Conservation (phyloP, 2,113 vertebrate genomes). For the Atlantisia rogersi region DNA sequence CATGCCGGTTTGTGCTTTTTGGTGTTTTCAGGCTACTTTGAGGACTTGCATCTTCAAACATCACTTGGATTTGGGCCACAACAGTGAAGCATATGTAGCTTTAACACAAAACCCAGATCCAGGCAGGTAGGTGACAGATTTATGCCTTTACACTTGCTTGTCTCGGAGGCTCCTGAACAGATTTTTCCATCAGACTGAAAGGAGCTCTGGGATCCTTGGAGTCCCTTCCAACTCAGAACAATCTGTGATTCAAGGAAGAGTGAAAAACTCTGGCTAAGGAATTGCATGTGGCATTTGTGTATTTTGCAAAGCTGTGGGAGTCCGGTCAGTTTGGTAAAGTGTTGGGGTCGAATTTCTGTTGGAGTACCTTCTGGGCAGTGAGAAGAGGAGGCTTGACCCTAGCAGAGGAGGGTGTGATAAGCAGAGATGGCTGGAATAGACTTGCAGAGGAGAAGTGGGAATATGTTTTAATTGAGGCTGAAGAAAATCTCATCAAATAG, state of each 20-base stretch:
- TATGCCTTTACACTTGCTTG: background rate
- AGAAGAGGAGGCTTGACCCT: background rate
- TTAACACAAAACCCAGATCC: slow-evolving; percentile 92
- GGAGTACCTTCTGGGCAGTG: background rate
- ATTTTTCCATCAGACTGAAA: background rate
- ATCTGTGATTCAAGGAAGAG: background rate
- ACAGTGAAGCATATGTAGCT: slow-evolving; percentile 90
- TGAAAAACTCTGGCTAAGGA: background rate
- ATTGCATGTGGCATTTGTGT: rapidly evolving
- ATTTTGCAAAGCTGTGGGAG: background rate
- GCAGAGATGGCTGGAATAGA: background rate
- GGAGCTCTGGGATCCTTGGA: background rate
- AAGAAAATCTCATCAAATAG: background rate
- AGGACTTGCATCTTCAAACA: slow-evolving; percentile 97
- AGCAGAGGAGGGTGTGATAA: background rate
- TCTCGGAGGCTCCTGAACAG: rapidly evolving
- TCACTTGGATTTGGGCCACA: slow-evolving; percentile 94
- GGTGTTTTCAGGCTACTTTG: slow-evolving; percentile 85
- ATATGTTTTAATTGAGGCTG: background rate
- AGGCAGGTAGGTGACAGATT: slow-evolving; percentile 87
- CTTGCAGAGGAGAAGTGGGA: background rate
- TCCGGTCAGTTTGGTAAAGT: background rate
- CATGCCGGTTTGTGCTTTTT: background rate
- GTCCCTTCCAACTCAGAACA: no score
- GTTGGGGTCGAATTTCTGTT: background rate